Evolutionary conservation across 2,888 invertebrate genomes (phyloP).

Genomic region (Eretmocerus hayati): DNA sequence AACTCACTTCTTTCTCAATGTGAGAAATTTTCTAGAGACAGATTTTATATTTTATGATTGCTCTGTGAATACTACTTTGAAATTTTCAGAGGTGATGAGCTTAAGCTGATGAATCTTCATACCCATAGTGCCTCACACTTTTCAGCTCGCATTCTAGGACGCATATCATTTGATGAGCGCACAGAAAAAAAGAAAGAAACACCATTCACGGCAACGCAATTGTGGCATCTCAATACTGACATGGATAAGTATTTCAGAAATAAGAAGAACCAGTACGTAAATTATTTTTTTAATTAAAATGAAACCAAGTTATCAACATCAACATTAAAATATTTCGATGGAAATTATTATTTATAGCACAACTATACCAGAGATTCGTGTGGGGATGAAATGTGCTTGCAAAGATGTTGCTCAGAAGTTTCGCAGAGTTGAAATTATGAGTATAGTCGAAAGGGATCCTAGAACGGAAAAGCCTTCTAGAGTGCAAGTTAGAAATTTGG

Average conservation of each 20-base stretch:
- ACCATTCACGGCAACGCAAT: conserved; percentile 6
- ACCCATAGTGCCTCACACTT: conserved; percentile 57
- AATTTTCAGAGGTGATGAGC: conserved; percentile 32
- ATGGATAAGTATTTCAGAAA: conserved; percentile 32
- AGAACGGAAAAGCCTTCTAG: conserved; percentile 25
- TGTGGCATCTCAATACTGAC: conserved; percentile 6
- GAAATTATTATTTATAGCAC: too few species aligned
- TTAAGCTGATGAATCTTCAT: conserved; percentile 35
- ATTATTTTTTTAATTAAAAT: neutral
- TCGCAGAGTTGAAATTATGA: conserved; percentile 52
- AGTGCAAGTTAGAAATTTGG: conserved; percentile 54
- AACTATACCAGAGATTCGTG: conserved; percentile 32
- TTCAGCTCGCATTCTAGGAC: conserved; percentile 54
- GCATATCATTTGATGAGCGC: too few species aligned
- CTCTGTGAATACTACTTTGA: neutral
- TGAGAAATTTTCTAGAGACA: conserved; percentile 18
- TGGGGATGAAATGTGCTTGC: conserved; percentile 56
- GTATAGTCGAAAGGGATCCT: conserved; percentile 22
- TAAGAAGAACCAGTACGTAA: conserved; percentile 30
- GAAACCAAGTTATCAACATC: neutral
- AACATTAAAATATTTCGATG: neutral
- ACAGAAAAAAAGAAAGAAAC: conserved; percentile 20
- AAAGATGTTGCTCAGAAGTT: conserved; percentile 48
- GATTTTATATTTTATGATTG: neutral
- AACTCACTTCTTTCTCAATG: conserved; percentile 47